Base-by-base conservation (phyloP, 2,113 vertebrate genomes). In the Fulmarus glacialis region DNA sequence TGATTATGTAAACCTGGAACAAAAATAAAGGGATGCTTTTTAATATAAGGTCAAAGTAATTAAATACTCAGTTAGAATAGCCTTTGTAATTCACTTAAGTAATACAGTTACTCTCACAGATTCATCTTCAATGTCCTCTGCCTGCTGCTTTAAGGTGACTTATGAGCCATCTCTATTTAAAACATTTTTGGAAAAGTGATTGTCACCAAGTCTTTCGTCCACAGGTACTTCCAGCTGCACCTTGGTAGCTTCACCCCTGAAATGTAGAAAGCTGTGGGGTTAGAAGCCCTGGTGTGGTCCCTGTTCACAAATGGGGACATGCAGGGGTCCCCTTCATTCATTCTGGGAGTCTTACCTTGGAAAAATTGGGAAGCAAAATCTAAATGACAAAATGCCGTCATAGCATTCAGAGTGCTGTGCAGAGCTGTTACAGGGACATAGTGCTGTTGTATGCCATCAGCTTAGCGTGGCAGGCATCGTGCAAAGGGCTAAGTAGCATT, bases 21-120 rank as follows among this genome's bases (percentile, higher is more conserved):
- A 88, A 88, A 96, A 90, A 83, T 80, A 90, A 96, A 97, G n/a
- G 18, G 55, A 42, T 88, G 18, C 24, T 86, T 96, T 94, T 87
- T 74, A 78, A 78, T 81, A 30, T 34, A 84, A 85, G 63, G 58
- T 82, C 79, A 66, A 88, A 77, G 63, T 88, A 92, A 94, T 95
- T 90, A 94, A 88, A 88, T 81, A 50, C 71, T 90, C 93, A 60
- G 80, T 82, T 82, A 94, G 90, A 90, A 92, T 5, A 86, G 59
- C 22, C 67, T 90, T 95, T 90, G 74, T 95, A 71, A 84, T 94
- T 87, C 77, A 74, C 74, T 91, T 40, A 84, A 77, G 63, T 73
- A 95, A 88, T 82, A 43, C 4, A 56, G 73, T 58, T 71, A 11
- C 9, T 86, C 50, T 50, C 63, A 66, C 22, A 72, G 85, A 45